phyloP scores from a whole-genome alignment of 2,888 invertebrate genomes.

The Tiphia femorata region DNA sequence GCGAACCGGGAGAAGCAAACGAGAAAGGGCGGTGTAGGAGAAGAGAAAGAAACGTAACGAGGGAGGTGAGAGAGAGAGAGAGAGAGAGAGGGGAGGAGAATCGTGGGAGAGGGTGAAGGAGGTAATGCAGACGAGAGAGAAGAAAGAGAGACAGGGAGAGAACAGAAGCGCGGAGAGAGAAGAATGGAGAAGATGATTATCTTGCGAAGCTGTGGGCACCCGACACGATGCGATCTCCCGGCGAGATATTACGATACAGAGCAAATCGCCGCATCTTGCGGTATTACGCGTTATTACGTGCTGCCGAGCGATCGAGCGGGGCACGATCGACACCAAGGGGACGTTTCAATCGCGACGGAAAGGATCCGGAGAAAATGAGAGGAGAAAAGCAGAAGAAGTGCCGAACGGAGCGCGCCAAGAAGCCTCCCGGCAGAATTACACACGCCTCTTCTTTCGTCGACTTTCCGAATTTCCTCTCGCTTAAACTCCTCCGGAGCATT shows the following conservation, averaged over 20 bases:
- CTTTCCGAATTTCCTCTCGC: no score
- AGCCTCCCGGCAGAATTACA: no score
- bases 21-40: background rate
- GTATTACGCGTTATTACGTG: conserved; percentile 54
- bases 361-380: conserved; percentile 10
- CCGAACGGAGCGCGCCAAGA: conserved; percentile 8
- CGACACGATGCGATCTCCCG: conserved; percentile 35
- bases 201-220: conserved; percentile 30
- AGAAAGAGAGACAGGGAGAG: background rate
- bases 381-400: conserved; percentile 7
- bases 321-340: conserved; percentile 42
- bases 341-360: conserved; percentile 55
- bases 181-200: conserved; percentile 24
- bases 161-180: background rate
- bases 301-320: conserved; percentile 43
- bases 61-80: background rate
- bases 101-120: background rate
- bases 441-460: no score
- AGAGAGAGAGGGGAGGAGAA: background rate
- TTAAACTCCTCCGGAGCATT: no score
- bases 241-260: conserved; percentile 43
- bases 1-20: no score
- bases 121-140: background rate
- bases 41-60: background rate
- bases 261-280: conserved; percentile 43